Base-by-base conservation (phyloP, 2,888 invertebrate species). In the Dioctria rufipes region DNA sequence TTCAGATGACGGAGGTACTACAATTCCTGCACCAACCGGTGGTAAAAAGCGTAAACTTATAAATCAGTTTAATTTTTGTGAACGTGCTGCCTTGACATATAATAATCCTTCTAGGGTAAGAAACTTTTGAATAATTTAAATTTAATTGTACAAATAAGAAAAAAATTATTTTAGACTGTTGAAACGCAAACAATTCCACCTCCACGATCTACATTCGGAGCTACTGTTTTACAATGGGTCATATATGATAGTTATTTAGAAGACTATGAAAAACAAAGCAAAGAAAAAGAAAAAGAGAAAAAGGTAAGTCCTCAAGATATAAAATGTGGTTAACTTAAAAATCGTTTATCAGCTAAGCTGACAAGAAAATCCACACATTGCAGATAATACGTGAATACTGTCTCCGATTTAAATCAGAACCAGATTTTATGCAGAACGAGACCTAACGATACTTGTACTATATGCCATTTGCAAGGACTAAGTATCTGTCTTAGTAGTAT, bases 1-100 rank as follows among this genome's bases (percentile, higher is more conserved):
- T 79, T 83, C 82, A 78, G 85, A 84, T 6, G 85, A 82, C 9
- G 86, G 85, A 13, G 85, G 85, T 71, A 85, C 86, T 67, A 83
- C 82, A 37, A 67, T 8, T 42, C 46, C 8, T 51, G 69, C 39
- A 4, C 87, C 88, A 9, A 87, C 83, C 3, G 87, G 85, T 65
- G 86, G 87, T 4, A 92, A 91, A 83, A 91, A 91, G n/a, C 93
- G 93, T 85, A 98, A 98, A 86, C 90, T 98, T 5, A 95, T 96
- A 3, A 98, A 98, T 89, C 97, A 97, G 88, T 98, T 98, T 87
- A 98, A 98, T 90, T 98, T 94, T 88, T 97, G 97, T 85, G 98
- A 98, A 88, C 91, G 98, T 83, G 97, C 96, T 3, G 95, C 97
- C 0, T 92, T 98, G 65, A 98, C 98, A 0, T 94, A 93, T 86